Evolutionary conservation across 2,113 vertebrate genomes (phyloP).

Genomic region (Oryzias melastigma): DNA sequence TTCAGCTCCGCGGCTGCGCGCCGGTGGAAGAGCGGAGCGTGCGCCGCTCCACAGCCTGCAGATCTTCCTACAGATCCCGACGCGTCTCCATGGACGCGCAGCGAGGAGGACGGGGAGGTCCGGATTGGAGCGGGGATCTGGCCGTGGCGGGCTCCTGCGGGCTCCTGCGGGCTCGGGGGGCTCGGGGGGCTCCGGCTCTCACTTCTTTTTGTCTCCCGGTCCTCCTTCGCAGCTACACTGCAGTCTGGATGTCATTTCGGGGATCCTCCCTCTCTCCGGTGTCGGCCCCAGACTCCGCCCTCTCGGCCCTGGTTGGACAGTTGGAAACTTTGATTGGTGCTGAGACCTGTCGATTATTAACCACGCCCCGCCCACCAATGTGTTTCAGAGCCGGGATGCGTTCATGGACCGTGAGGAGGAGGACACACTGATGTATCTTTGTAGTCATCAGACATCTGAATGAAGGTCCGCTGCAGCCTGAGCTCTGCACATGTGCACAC

Average conservation of each 20-base stretch:
- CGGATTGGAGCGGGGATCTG: neutral
- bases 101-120: neutral
- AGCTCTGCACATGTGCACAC: too few species aligned
- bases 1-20: slow-evolving; percentile 32
- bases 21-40: slow-evolving; percentile 48
- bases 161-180: slow-evolving; percentile 21
- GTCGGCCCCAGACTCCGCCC: slow-evolving; percentile 42
- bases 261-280: slow-evolving; percentile 70
- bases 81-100: slow-evolving; percentile 40
- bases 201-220: slow-evolving; percentile 40
- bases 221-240: slow-evolving; percentile 48
- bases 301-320: slow-evolving; percentile 45
- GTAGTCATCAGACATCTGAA: too few species aligned
- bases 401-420: too few species aligned
- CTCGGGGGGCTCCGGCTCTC: neutral
- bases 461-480: too few species aligned
- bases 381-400: too few species aligned
- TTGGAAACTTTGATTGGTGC: too few species aligned
- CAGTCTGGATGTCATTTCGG: slow-evolving; percentile 73
- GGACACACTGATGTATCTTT: too few species aligned
- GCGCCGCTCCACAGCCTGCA: slow-evolving; percentile 15
- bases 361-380: too few species aligned
- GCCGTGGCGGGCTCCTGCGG: neutral
- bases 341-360: too few species aligned
- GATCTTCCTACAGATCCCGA: slow-evolving; percentile 24